phyloP scores from a whole-genome alignment of 2,113 vertebrate genomes.

The Amphilophus citrinellus region DNA sequence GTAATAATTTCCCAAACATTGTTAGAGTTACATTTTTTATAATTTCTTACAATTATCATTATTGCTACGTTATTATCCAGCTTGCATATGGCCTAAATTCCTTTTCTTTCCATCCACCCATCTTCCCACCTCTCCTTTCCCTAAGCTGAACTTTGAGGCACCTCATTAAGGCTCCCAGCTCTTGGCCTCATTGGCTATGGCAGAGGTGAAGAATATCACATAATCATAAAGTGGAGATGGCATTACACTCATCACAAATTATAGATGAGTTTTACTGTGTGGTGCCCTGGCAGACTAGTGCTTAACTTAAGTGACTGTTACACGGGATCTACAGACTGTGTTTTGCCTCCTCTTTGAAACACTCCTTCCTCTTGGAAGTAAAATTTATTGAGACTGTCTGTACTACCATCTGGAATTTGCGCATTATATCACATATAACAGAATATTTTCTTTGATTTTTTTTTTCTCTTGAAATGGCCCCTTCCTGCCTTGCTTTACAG shows the following conservation, averaged over 20 bases:
- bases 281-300: slow-evolving; percentile 53
- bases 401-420: slow-evolving; percentile 25
- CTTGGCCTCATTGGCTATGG: slow-evolving; percentile 74
- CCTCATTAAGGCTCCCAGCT: slow-evolving; percentile 78
- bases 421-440: slow-evolving; percentile 10
- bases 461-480: not conserved
- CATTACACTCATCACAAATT: slow-evolving; percentile 85
- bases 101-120: slow-evolving; percentile 13
- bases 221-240: slow-evolving; percentile 84
- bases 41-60: not conserved
- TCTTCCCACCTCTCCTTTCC: slow-evolving; percentile 47
- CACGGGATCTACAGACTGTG: slow-evolving; percentile 60
- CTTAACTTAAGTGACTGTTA: slow-evolving; percentile 75
- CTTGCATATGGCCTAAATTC: not conserved
- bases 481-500: slow-evolving; percentile 11
- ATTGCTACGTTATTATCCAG: slow-evolving; percentile 5
- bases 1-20: not conserved
- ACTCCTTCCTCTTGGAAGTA: slow-evolving; percentile 2
- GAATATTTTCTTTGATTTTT: slow-evolving; percentile 7
- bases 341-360: slow-evolving; percentile 32
- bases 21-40: not conserved
- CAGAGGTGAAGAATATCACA: slow-evolving; percentile 84
- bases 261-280: slow-evolving; percentile 82
- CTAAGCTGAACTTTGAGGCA: slow-evolving; percentile 72
- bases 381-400: slow-evolving; percentile 36